phyloP scores from a whole-genome alignment of 2,888 invertebrate genomes.

The Petrolisthes cinctipes region DNA sequence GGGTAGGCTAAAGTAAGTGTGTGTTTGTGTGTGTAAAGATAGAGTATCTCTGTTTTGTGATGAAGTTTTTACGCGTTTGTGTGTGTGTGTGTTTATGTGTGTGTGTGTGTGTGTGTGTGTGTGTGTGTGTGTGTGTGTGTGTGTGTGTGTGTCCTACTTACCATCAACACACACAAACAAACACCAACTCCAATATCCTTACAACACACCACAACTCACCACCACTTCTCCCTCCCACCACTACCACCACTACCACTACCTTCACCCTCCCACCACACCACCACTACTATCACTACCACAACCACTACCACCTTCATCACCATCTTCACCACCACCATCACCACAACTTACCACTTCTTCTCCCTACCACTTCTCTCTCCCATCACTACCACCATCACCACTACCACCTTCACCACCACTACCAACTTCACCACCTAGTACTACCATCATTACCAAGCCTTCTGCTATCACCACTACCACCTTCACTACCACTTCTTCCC shows the following conservation, averaged over 20 bases:
- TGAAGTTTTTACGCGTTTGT: not conserved
- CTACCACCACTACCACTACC: not conserved
- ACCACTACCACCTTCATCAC: constrained; percentile 9
- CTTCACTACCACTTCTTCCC: not conserved
- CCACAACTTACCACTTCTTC: not conserved
- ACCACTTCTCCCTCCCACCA: not conserved
- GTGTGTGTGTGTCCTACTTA: constrained; percentile 7
- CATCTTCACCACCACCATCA: not conserved
- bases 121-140: constrained; percentile 8
- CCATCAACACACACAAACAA: not conserved
- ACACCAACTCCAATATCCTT: not conserved
- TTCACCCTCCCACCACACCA: not conserved
- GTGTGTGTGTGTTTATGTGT: constrained; percentile 7
- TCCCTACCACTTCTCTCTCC: not conserved
- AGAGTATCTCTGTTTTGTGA: not conserved
- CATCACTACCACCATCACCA: not conserved
- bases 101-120: constrained; percentile 16
- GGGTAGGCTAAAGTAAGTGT: not conserved
- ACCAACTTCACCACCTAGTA: not conserved
- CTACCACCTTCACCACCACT: not conserved
- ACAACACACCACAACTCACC: not conserved
- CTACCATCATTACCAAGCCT: not conserved
- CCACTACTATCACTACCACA: not conserved
- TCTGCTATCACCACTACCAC: not conserved
- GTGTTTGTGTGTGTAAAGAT: not conserved